phyloP scores from a whole-genome alignment of 1,140 invertebrate genomes.

The Halyomorpha halys region DNA sequence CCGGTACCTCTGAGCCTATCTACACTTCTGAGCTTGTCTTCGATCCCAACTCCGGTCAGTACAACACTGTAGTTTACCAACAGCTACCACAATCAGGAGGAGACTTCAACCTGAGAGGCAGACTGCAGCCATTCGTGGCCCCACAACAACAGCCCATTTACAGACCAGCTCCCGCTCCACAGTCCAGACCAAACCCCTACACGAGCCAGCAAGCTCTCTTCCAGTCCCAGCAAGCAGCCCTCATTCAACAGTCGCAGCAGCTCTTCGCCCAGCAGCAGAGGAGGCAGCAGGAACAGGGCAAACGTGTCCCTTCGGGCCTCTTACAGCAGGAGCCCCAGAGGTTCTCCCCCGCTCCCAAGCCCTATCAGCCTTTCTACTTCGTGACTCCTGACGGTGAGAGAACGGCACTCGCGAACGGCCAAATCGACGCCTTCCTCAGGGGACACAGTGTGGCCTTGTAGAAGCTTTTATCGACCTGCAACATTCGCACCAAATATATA shows the following conservation, averaged over 20 bases:
- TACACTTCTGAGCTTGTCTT: constrained; percentile 67
- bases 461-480: constrained; percentile 14
- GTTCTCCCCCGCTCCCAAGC: constrained; percentile 21
- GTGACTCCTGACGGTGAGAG: constrained; percentile 35
- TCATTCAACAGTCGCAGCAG: constrained; percentile 59
- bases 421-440: constrained; percentile 69
- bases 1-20: constrained; percentile 39
- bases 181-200: constrained; percentile 21
- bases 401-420: constrained; percentile 38
- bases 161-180: constrained; percentile 29
- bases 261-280: constrained; percentile 56
- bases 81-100: constrained; percentile 56
- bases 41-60: constrained; percentile 64
- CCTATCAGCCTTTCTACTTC: constrained; percentile 39
- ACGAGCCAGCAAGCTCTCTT: constrained; percentile 51
- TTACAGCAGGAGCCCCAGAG: constrained; percentile 31
- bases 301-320: constrained; percentile 23
- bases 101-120: constrained; percentile 56
- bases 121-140: constrained; percentile 57
- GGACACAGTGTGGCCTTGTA: constrained; percentile 56
- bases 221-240: constrained; percentile 56
- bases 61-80: constrained; percentile 69
- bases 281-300: constrained; percentile 27
- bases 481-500: too few relatives aligned
- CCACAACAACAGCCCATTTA: constrained; percentile 25